phyloP scores from a whole-genome alignment of 2,888 invertebrate genomes.

The Autographa gamma region DNA sequence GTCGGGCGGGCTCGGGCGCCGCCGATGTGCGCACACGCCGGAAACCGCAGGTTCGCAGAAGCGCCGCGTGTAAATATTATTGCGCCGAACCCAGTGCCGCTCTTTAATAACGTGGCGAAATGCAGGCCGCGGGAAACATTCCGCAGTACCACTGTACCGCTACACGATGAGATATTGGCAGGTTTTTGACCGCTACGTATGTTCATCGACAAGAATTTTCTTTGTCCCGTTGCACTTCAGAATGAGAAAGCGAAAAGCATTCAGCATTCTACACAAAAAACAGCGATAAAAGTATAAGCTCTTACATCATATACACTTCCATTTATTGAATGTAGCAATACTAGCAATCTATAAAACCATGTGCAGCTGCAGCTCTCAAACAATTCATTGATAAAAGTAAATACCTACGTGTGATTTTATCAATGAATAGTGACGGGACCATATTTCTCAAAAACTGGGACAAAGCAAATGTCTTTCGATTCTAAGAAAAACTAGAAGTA shows the following conservation, averaged over 20 bases:
- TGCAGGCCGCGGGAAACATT: conserved; percentile 66
- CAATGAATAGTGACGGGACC: conserved; percentile 55
- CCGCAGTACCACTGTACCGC: conserved; percentile 70
- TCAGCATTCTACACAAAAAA: conserved; percentile 18
- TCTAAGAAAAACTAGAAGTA: conserved; percentile 70
- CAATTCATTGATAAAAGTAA: conserved; percentile 28
- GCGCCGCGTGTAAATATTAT: conserved; percentile 77
- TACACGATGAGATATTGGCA: conserved; percentile 71
- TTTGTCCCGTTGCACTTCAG: conserved; percentile 65
- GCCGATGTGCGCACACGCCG: conserved; percentile 64
- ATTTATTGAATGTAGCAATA: conserved; percentile 8
- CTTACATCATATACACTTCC: conserved; percentile 7
- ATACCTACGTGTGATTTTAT: conserved; percentile 40
- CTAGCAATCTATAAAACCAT: conserved; percentile 25
- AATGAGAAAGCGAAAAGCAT: conserved; percentile 54
- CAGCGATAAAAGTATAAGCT: conserved; percentile 11
- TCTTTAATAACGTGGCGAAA: conserved; percentile 68
- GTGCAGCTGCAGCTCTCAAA: conserved; percentile 33
- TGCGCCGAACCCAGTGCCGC: conserved; percentile 64
- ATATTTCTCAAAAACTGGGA: conserved; percentile 65
- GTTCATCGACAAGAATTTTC: conserved; percentile 63
- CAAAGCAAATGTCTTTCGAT: conserved; percentile 65
- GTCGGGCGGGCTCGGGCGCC: conserved; percentile 41
- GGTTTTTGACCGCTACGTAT: conserved; percentile 67
- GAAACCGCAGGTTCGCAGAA: conserved; percentile 81